Conservation (phyloP, 2,888 invertebrate species). For the Eremobia ochroleuca region DNA sequence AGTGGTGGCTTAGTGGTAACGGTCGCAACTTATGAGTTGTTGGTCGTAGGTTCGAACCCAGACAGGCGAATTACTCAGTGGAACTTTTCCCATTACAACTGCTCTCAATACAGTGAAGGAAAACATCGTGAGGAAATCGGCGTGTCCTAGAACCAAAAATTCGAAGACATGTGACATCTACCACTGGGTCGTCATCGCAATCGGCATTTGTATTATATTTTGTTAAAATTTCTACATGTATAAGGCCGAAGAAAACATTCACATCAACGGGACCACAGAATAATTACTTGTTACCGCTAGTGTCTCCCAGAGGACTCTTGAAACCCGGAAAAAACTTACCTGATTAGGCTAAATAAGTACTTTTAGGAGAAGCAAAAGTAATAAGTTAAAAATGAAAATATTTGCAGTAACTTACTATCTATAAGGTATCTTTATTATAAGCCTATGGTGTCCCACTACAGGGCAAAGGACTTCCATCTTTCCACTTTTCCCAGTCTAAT, state of each 20-base stretch:
- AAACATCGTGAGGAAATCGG: background rate
- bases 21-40: background rate
- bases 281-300: conserved; percentile 33
- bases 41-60: background rate
- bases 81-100: background rate
- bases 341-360: conserved; percentile 49
- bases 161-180: background rate
- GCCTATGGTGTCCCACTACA: background rate
- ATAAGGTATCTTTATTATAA: background rate
- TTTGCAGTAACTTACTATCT: background rate
- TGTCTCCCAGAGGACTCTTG: conserved; percentile 28
- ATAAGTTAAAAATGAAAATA: conserved; percentile 2
- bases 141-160: background rate
- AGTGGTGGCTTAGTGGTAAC: background rate
- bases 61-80: background rate
- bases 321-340: conserved; percentile 30
- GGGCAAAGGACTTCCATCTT: background rate
- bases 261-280: conserved; percentile 10
- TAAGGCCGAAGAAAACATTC: background rate
- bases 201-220: no score
- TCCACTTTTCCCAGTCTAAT: background rate
- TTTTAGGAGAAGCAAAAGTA: conserved; percentile 1
- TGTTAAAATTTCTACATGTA: no score
- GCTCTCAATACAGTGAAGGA: background rate
- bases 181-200: background rate